Percentiles rank a stretch among this genome's conserved stretches.
Evolutionary conservation across 2,888 invertebrate species (phyloP).

Genomic region (Tuta absoluta): DNA sequence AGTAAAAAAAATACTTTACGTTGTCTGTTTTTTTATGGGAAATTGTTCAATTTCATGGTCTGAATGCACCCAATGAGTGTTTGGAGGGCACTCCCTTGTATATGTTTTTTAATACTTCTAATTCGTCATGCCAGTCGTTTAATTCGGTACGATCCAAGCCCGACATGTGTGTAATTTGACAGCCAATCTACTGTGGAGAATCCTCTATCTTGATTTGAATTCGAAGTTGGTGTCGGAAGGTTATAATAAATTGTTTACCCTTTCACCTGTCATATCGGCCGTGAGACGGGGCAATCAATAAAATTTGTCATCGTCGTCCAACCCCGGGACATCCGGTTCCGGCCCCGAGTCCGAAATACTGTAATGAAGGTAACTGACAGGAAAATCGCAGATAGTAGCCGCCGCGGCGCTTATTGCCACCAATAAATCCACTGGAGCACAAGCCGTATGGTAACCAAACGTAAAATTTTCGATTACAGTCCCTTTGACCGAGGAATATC

Average conservation of each 20-base stretch:
- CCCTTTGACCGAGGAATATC: slow-evolving; percentile 71
- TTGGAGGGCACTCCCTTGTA: no score
- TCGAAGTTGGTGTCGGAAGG: background rate
- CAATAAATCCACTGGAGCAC: slow-evolving; percentile 51
- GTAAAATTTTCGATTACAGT: slow-evolving; percentile 75
- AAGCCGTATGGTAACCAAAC: slow-evolving; percentile 70
- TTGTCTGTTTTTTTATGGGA: no score
- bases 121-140: no score
- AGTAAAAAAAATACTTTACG: no score
- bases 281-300: slow-evolving; percentile 24
- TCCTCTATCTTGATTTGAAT: background rate
- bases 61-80: no score
- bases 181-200: no score
- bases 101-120: no score
- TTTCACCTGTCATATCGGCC: slow-evolving; percentile 15
- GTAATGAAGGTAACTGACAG: slow-evolving; percentile 30
- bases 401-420: slow-evolving; percentile 22
- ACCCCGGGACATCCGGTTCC: slow-evolving; percentile 29
- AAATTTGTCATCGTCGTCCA: slow-evolving; percentile 29
- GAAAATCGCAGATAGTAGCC: slow-evolving; percentile 28
- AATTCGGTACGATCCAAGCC: no score
- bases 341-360: slow-evolving; percentile 15
- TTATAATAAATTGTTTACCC: slow-evolving; percentile 20
- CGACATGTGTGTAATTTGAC: no score
- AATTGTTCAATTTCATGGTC: no score